phyloP scores from a whole-genome alignment of 2,797 vertebrate species.

The Poecilia gillii region DNA sequence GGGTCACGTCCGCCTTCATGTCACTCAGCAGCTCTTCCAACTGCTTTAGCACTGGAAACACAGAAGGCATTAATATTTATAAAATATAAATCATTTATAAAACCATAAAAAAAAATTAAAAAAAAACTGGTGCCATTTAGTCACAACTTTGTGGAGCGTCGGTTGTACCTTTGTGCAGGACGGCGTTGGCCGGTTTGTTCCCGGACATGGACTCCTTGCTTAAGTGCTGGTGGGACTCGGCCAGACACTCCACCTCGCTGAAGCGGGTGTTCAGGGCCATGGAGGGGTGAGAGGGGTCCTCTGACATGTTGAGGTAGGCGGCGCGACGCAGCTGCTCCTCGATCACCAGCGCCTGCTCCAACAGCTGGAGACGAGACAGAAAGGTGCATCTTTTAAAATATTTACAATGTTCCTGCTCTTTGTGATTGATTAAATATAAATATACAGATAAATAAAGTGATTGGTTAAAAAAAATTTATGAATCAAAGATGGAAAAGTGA shows the following conservation, averaged over 20 bases:
- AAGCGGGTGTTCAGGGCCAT: conserved; percentile 98
- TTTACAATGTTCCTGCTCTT: background rate
- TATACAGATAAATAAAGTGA: too few species aligned
- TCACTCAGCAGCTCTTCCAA: conserved; percentile 96
- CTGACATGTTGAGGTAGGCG: conserved; percentile 97
- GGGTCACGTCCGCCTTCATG: conserved; percentile 98
- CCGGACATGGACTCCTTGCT: conserved; percentile 98
- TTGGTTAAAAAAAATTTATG: too few species aligned
- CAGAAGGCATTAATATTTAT: background rate
- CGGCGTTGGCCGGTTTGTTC: conserved; percentile 97
- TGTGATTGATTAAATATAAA: background rate
- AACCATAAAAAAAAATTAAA: background rate
- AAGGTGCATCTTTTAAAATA: background rate
- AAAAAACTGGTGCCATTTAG: background rate
- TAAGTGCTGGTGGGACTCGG: conserved; percentile 97
- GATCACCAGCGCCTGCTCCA: conserved; percentile 97
- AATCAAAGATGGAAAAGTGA: background rate
- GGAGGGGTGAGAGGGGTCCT: conserved; percentile 96
- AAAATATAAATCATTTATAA: background rate
- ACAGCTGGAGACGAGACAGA: conserved; percentile 75
- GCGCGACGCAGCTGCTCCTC: conserved; percentile 96
- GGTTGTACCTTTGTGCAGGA: conserved; percentile 95
- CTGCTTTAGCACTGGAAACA: conserved; percentile 91
- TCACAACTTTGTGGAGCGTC: background rate
- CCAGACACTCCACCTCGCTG: conserved; percentile 96